Evolutionary conservation across 2,888 invertebrate species (phyloP), one percentile per base, ranked within the genome.

Genomic region (Agapetus fuscipes): DNA sequence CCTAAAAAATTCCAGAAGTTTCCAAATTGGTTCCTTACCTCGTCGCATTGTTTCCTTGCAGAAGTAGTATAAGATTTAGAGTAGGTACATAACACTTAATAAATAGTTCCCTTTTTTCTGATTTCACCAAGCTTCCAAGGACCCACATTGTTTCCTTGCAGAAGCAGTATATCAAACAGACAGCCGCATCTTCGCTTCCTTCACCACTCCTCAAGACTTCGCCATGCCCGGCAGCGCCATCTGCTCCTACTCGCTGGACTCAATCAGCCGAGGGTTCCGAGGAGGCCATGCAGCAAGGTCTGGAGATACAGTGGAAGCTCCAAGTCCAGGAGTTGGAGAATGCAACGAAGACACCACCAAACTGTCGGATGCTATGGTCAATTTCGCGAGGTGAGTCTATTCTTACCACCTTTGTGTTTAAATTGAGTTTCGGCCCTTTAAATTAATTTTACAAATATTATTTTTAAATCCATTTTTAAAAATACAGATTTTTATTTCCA

Each of bases 171-270:
- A n/a, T n/a, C n/a, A n/a, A n/a, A n/a, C n/a, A n/a, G n/a, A n/a
- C n/a, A n/a, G n/a, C 48, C 80, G 77, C 55, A 86, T 90, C 65
- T 90, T 88, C 61, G 88, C 85, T 17, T 83, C 85, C 30, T 90
- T 90, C 62, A 87, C 87, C 25, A 89, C 89, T 13, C 88, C 88
- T 9, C 26, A 16, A 7, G 35, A 20, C 5, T 28, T 34, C 13
- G 34, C 31, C n/a, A 70, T 89, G 53, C 80, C 83, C 71, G 87
- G 90, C 12, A 89, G 89, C 28, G 90, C 90, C 33, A 81, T 93
- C 52, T 93, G 91, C 64, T 82, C 85, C 43, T 93, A 85, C 66
- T 80, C 78, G 49, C 85, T 90, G 50, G 83, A 88, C 58, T 6
- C 5, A 4, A 20, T 20, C 9, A 4, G 4, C 5, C 20, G 20